Evolutionary conservation across 2,797 vertebrate species (phyloP), one percentile per base, ranked within the genome.

Genomic region (Brachyalestes nurse): DNA sequence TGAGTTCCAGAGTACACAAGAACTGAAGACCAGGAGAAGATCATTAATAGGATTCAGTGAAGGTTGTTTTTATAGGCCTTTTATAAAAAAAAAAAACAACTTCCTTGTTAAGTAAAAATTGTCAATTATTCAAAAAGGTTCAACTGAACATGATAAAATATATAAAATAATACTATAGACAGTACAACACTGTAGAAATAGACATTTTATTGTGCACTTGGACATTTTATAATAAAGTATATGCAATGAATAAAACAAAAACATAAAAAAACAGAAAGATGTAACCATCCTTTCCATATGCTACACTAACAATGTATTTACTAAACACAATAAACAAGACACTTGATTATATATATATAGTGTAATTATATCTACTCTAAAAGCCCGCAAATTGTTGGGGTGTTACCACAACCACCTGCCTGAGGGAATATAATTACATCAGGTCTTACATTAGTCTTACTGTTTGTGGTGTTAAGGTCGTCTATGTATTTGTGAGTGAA

Each of bases 361-460:
- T 79, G 70, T 72, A 34, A 34, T 72, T 72, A 57, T n/a, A 2
- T 5, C 42, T 70, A 61, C 2, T 60, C 6, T 66, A 57, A 79
- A 79, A 25, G 19, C 28, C 40, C 64, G 8, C 5, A 79, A 53
- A 40, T 16, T 28, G 13, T 72, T 19, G 23, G 17, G 23, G 9
- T 34, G 16, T 57, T 40, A 14, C 28, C 51, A 72, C 34, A 55
- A 64, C 34, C 40, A 34, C 6, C 58, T 10, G 45, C 49, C 69
- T 72, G 47, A 58, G 4, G 57, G 65, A 70, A 60, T 58, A 69
- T 25, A 14, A 58, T 47, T 55, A 23, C 57, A 19, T 14, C 10
- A 61, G 49, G 25, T 45, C 70, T 60, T 49, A 61, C 28, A 21
- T 49, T 23, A 72, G 70, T 21, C 25, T 72, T n/a, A 51, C 23